Evolutionary conservation across 2,888 invertebrate species (phyloP).

Genomic region (Nowickia ferox): DNA sequence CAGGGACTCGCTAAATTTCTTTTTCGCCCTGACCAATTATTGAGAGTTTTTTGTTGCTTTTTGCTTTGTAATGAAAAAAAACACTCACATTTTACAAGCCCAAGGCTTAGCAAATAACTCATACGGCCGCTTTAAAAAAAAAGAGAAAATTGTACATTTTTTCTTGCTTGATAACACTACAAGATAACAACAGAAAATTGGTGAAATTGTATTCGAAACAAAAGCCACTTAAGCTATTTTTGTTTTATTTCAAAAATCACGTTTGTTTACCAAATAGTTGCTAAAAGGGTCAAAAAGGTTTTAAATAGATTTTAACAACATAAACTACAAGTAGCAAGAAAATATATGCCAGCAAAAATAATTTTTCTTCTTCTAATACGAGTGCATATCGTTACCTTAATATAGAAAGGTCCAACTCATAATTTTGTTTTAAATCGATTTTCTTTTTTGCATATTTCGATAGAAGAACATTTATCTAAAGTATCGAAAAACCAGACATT

Average conservation of each 20-base stretch:
- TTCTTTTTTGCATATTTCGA: too few relatives aligned
- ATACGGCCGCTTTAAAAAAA: constrained; percentile 21
- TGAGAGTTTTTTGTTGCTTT: background rate
- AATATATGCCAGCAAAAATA: background rate
- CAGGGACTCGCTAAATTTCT: constrained; percentile 4
- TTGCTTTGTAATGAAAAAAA: background rate
- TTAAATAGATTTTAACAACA: background rate
- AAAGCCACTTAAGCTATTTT: constrained; percentile 48
- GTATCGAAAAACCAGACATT: background rate
- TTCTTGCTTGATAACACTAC: background rate
- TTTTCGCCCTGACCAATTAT: constrained; percentile 24
- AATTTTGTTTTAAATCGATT: too few relatives aligned
- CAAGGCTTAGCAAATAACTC: background rate
- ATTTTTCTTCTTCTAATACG: too few relatives aligned
- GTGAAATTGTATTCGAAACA: constrained; percentile 10
- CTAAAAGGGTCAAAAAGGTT: constrained; percentile 48
- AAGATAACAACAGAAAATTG: background rate
- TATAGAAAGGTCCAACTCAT: too few relatives aligned
- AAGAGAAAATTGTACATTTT: background rate
- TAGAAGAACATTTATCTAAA: too few relatives aligned
- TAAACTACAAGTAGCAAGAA: background rate
- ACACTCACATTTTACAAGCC: background rate
- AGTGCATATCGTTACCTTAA: too few relatives aligned
- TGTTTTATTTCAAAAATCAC: constrained; percentile 40
- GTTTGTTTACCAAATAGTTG: constrained; percentile 54